Conservation (phyloP, 2,888 invertebrate genomes). For the Pycnomerus fuliginosus region DNA sequence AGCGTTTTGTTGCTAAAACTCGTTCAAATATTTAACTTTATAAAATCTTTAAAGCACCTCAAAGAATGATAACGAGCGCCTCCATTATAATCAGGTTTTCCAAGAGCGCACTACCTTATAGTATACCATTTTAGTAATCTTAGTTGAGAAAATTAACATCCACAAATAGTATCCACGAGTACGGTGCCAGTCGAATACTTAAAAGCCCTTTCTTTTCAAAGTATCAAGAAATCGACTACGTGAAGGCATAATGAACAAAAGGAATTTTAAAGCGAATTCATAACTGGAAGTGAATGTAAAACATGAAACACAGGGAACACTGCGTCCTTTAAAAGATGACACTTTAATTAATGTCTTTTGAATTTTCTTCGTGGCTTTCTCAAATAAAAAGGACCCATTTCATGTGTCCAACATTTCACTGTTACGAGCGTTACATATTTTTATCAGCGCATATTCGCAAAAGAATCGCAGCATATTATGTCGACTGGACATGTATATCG, state of each 20-base stretch:
- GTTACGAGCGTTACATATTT: constrained; percentile 5
- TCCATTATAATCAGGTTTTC: no score
- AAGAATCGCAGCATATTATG: constrained; percentile 16
- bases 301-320: constrained; percentile 10
- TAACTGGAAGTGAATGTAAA: constrained; percentile 29
- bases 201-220: constrained; percentile 10
- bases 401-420: constrained; percentile 1
- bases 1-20: constrained; percentile 42
- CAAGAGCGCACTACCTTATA: no score
- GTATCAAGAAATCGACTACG: constrained; percentile 29
- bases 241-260: constrained; percentile 32
- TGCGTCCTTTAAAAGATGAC: no score
- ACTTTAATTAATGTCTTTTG: constrained; percentile 4
- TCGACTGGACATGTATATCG: constrained; percentile 23
- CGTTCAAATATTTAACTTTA: constrained; percentile 47
- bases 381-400: no score
- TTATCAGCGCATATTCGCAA: constrained; percentile 6
- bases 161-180: no score
- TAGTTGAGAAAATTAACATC: no score
- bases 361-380: neutral
- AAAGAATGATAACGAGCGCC: constrained; percentile 21
- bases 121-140: no score
- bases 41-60: constrained; percentile 38
- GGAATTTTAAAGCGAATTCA: constrained; percentile 31
- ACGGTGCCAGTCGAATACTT: neutral